These are phyloP conservation scores for Pyralis farinalis DNA, from an alignment of 2,888 invertebrate species.

Conservation along the genomic window DNA sequence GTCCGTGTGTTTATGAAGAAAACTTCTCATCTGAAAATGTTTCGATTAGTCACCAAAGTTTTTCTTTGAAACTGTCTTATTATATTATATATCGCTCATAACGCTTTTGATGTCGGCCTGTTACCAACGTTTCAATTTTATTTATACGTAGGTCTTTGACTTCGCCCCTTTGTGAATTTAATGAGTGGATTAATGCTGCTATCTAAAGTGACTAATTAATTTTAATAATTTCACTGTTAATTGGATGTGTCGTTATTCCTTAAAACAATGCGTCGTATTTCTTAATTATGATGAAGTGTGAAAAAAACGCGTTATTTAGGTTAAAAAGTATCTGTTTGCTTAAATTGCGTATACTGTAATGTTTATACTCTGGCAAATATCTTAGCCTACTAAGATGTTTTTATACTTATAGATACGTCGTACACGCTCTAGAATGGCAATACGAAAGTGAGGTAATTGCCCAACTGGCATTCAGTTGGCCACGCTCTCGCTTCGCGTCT, in stretches of 20 bases:
- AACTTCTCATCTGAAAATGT: neutral
- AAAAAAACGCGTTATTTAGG: neutral
- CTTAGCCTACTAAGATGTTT: no score
- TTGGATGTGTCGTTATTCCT: neutral
- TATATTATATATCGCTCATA: neutral
- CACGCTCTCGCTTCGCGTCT: no score
- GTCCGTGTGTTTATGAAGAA: neutral
- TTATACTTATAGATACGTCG: no score
- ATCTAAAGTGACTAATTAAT: neutral
- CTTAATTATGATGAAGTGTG: neutral
- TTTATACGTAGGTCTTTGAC: neutral
- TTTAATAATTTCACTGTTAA: neutral
- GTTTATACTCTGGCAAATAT: no score
- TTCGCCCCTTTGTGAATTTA: neutral
- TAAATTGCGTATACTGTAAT: no score
- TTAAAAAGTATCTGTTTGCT: neutral
- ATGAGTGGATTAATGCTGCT: neutral
- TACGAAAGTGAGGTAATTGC: no score
- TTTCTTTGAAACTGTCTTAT: conserved; percentile 1
- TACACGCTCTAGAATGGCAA: no score
- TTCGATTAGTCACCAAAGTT: conserved; percentile 1
- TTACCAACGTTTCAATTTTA: neutral
- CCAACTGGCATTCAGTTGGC: no score
- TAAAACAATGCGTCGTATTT: neutral
- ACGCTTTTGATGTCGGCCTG: conserved; percentile 4